Base-by-base conservation (phyloP, 2,888 invertebrate genomes). In the Agrotis ipsilon region DNA sequence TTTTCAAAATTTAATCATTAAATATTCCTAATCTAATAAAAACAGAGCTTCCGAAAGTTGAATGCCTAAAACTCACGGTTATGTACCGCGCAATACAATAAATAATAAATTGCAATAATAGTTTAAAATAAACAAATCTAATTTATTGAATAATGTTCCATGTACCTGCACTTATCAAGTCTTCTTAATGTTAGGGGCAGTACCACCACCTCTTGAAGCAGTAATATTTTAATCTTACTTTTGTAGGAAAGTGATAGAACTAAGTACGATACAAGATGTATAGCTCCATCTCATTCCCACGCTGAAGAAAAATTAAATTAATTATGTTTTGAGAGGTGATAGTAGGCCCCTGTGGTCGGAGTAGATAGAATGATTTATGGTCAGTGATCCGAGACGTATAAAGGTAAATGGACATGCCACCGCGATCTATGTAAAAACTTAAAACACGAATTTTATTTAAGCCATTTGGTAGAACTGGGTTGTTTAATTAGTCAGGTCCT, bases 121-220 rank as follows among this genome's bases (percentile, higher is more conserved):
- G 39, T 43, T 21, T 63, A 6, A 68, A 63, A 66, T 59, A 69
- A 64, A 71, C 64, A 74, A 24, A 73, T 58, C 46, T 71, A 49
- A 46, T 55, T 55, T 19, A 66, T 49, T 63, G 18, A 68, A 59
- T 48, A 71, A 32, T 72, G 46, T 61, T 68, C 54, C 67, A 55
- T 45, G 46, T 76, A 62, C 27, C 66, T 57, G 68, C 77, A 70
- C 67, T 43, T 86, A 86, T 75, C 78, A 87, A 88, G 49, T 32
- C 43, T 86, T 88, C 86, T 89, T 87, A 86, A 14, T n/a, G 14
- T 14, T 13, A 32, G 55, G 55, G 55, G 19, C 54, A 13, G 2
- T n/a, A 32, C 32, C n/a, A 32, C 14, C 55, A 32, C 14, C 55
- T 32, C 55, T 32, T 14, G 14, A 3, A 19, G 13, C 55, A 19